phyloP scores from a whole-genome alignment of 2,888 invertebrate species.

The Cotesia congregata region DNA sequence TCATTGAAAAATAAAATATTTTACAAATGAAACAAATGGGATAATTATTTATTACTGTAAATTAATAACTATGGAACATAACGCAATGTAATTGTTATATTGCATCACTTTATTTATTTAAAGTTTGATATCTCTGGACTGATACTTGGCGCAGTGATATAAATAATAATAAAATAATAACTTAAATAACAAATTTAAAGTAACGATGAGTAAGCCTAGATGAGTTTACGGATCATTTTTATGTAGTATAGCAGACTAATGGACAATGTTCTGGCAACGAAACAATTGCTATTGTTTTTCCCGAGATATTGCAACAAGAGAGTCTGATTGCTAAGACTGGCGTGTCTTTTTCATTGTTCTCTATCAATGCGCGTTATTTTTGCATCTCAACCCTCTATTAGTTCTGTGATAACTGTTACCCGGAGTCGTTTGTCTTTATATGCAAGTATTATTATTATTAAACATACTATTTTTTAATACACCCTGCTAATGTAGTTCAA shows the following conservation, averaged over 20 bases:
- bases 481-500: too few species aligned
- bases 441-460: not conserved
- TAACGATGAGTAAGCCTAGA: not conserved
- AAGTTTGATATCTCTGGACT: not conserved
- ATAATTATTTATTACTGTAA: not conserved
- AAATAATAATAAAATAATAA: too few species aligned
- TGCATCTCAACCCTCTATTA: not conserved
- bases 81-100: not conserved
- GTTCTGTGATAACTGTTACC: not conserved
- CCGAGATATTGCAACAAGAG: conserved; percentile 24
- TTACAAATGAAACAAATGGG: not conserved
- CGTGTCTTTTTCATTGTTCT: conserved; percentile 26
- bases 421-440: not conserved
- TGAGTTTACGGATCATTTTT: conserved; percentile 19
- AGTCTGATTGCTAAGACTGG: conserved; percentile 18
- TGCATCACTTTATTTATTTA: not conserved
- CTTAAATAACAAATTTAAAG: not conserved
- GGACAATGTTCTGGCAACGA: conserved; percentile 30
- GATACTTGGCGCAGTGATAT: not conserved
- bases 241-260: conserved; percentile 20
- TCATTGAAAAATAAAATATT: not conserved
- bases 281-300: conserved; percentile 37
- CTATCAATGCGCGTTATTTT: conserved; percentile 11
- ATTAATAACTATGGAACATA: not conserved
- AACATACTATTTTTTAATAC: too few species aligned